Evolutionary conservation across 2,113 vertebrate species (phyloP), one percentile per base, ranked within the genome.

Genomic region (Galbula dea): DNA sequence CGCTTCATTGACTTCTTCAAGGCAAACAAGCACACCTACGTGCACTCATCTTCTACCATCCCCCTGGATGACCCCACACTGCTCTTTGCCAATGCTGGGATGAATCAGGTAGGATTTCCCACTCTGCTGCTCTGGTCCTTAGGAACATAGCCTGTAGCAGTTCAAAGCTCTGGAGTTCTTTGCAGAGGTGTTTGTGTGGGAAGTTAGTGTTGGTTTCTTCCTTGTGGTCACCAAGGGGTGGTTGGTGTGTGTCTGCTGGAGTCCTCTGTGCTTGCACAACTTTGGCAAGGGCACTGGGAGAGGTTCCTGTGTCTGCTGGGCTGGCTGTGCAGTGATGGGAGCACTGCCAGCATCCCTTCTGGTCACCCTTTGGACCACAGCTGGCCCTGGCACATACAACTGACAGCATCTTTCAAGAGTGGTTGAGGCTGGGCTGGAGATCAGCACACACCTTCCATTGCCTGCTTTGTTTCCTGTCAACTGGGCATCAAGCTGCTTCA

Each of bases 11-110:
- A 99, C 97, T 99, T 99, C 98, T 99, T 99, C 96, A 98, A 97
- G 78, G 95, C 89, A 41, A 95, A 99, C 81, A 95, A 98, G 55
- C 99, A 99, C 79, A 97, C 98, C 41, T 99, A 99, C 7, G 98
- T 99, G 77, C 99, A 99, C 92, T 99, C 99, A 0, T 99, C 99
- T 3, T 93, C 99, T 63, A 98, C 98, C 54, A 96, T 99, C 85
- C 99, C 99, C 0, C 85, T 99, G 97, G 99, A 99, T 22, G 99
- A 99, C 89, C 99, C 99, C 93, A 99, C 99, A 0, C 97, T 99
- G 93, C 99, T 99, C 20, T 99, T 99, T 59, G 99, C 99, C 91
- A 99, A 99, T 14, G 99, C 99, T 3, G 99, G 99, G 90, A 99
- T 99, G 99, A 99, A 99, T 95, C 99, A 99, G 98, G 99, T 99